These are phyloP conservation scores for Oostethus manadensis DNA, from an alignment of 2,113 vertebrate species.

Conservation along the genomic window DNA sequence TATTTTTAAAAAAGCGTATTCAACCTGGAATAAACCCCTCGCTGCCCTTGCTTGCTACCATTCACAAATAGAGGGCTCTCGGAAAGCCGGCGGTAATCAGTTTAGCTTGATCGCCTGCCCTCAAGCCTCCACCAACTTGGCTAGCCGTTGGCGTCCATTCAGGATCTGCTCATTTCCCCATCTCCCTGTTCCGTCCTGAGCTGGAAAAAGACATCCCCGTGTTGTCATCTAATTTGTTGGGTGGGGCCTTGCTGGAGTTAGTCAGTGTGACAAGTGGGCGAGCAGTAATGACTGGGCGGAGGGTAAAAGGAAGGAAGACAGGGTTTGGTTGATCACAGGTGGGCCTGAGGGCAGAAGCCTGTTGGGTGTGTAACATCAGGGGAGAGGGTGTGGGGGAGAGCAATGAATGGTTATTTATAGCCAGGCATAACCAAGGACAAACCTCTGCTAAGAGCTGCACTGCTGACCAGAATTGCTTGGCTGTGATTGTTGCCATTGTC, in stretches of 20 bases:
- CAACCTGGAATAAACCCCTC: slow-evolving; percentile 18
- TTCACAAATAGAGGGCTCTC: slow-evolving; percentile 52
- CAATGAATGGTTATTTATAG: slow-evolving; percentile 59
- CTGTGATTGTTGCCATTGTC: slow-evolving; percentile 31
- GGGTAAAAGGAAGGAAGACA: slow-evolving; percentile 23
- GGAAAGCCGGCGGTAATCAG: slow-evolving; percentile 51
- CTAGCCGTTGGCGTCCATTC: slow-evolving; percentile 44
- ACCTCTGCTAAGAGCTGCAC: slow-evolving; percentile 38
- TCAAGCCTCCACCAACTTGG: slow-evolving; percentile 26
- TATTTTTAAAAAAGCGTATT: slow-evolving; percentile 32
- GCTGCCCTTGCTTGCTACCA: slow-evolving; percentile 26
- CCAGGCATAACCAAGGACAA: slow-evolving; percentile 43
- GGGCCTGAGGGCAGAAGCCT: slow-evolving; percentile 23
- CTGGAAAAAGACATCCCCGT: slow-evolving; percentile 45
- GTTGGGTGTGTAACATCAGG: slow-evolving; percentile 17
- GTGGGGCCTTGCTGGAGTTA: slow-evolving; percentile 42
- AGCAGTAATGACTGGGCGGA: slow-evolving; percentile 39
- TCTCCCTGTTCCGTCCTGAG: slow-evolving; percentile 8
- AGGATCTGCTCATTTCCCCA: slow-evolving; percentile 51
- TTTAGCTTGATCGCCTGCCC: slow-evolving; percentile 38
- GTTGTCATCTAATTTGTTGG: slow-evolving; percentile 60
- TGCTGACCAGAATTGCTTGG: slow-evolving; percentile 35
- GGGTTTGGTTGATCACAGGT: slow-evolving; percentile 21
- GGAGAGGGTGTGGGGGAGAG: slow-evolving; percentile 28
- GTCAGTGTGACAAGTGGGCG: slow-evolving; percentile 57